Base-by-base conservation (phyloP, 2,113 vertebrate genomes). In the Lipophrys pholis region DNA sequence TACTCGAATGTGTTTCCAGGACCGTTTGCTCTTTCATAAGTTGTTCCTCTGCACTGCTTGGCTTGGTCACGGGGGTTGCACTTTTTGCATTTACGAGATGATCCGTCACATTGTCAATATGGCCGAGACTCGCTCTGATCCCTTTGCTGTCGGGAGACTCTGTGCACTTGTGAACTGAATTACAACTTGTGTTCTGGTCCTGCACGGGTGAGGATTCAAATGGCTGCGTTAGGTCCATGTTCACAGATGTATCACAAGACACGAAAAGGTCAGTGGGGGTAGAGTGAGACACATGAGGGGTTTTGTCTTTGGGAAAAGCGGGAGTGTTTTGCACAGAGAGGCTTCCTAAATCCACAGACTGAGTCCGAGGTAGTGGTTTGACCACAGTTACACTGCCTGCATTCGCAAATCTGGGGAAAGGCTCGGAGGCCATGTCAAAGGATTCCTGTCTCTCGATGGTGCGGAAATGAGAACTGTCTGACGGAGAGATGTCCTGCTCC, bases 391-490 rank as follows among this genome's bases (percentile, higher is more conserved):
- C 85, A 0, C 73, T 73, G 49, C 62, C 72, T 15, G 8, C 12
- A 35, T 60, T 78, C 30, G 75, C 62, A 12, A 81, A 86, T 58
- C 41, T 72, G 43, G 79, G 76, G 16, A 57, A 56, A 38, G 76
- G 60, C 38, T 86, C 65, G 3, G 12, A 40, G 69, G 64, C 76
- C 71, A 77, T 8, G 52, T 95, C 92, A 14, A 95, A 91, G 12
- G 93, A 93, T 49, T 90, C 81, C 74, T 95, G 93, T 7, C 92
- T 84, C 60, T 91, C 81, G 51, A 95, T 94, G 36, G 91, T 91
- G 30, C 91, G 81, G 51, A 95, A 95, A 78, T 92, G 91, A 58
- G 90, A 90, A 45, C 35, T 71, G 11, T 48, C 59, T 0, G 84
- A 81, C 9, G 71, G 65, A 8, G 81, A 63, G 8, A 45, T 11